Percentiles rank a stretch among this genome's conserved stretches.
Conservation (phyloP, 2,797 vertebrate species). For the Danio choprae region DNA sequence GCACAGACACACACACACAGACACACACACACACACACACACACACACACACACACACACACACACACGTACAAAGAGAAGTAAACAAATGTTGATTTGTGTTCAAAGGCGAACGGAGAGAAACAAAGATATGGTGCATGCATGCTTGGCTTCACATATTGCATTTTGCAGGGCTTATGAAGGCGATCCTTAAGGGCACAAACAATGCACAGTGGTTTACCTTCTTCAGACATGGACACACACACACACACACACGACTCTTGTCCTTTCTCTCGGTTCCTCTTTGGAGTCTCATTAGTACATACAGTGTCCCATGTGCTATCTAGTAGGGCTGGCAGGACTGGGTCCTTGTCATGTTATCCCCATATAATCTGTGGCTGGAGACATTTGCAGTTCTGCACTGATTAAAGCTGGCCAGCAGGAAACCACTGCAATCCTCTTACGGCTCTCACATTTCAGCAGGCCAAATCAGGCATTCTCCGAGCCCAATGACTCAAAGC, state of each 20-base stretch:
- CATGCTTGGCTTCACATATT: slow-evolving; percentile 23
- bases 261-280: background rate
- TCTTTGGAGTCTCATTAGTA: slow-evolving; percentile 34
- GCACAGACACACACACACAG: background rate
- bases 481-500: slow-evolving; percentile 34
- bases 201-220: slow-evolving; percentile 28
- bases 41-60: background rate
- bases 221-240: slow-evolving; percentile 20
- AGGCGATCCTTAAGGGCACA: slow-evolving; percentile 33
- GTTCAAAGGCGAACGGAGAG: slow-evolving; percentile 36
- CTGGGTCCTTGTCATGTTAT: slow-evolving; percentile 52
- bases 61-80: slow-evolving; percentile 32
- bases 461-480: slow-evolving; percentile 32
- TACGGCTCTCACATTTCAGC: slow-evolving; percentile 45
- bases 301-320: slow-evolving; percentile 29
- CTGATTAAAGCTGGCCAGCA: slow-evolving; percentile 54
- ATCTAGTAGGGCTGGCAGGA: slow-evolving; percentile 28
- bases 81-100: slow-evolving; percentile 48
- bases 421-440: slow-evolving; percentile 56
- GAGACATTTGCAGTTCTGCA: slow-evolving; percentile 55
- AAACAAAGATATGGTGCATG: slow-evolving; percentile 34
- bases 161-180: slow-evolving; percentile 40
- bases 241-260: slow-evolving; percentile 5
- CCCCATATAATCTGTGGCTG: slow-evolving; percentile 49
- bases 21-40: slow-evolving; percentile 28